These are phyloP conservation scores for Takifugu rubripes DNA, from an alignment of 2,797 vertebrate genomes.

Conservation along the genomic window DNA sequence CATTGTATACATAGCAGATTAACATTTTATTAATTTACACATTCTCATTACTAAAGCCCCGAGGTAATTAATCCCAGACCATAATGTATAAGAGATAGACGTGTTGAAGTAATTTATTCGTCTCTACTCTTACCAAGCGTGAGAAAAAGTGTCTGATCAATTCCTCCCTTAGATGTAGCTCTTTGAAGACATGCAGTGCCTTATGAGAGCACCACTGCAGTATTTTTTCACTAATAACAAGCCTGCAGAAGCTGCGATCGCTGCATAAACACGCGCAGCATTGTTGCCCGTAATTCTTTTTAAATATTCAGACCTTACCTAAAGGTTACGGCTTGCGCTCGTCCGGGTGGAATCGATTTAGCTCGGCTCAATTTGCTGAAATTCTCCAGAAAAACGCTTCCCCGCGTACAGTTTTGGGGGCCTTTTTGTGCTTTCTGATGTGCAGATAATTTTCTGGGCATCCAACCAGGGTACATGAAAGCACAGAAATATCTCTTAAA, in stretches of 20 bases:
- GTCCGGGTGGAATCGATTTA: slow-evolving; percentile 22
- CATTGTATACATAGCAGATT: slow-evolving; percentile 61
- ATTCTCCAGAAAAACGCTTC: slow-evolving; percentile 7
- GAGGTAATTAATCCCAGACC: slow-evolving; percentile 72
- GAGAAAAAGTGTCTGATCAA: slow-evolving; percentile 74
- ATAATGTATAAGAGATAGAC: slow-evolving; percentile 57
- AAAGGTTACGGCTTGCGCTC: slow-evolving; percentile 23
- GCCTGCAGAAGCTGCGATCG: slow-evolving; percentile 45
- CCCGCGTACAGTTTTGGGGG: slow-evolving; percentile 9
- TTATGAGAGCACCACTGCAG: slow-evolving; percentile 47
- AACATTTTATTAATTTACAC: slow-evolving; percentile 77
- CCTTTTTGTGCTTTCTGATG: background rate
- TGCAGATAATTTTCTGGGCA: background rate
- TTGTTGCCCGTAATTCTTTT: slow-evolving; percentile 25
- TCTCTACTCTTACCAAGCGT: slow-evolving; percentile 59
- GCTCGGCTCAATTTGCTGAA: background rate
- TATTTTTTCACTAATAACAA: slow-evolving; percentile 49
- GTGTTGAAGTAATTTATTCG: slow-evolving; percentile 68
- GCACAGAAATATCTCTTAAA: background rate
- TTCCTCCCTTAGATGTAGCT: slow-evolving; percentile 66
- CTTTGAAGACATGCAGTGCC: slow-evolving; percentile 65
- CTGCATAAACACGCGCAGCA: slow-evolving; percentile 43
- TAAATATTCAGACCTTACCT: slow-evolving; percentile 27
- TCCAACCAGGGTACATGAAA: background rate
- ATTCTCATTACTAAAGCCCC: slow-evolving; percentile 75